Evolutionary conservation across 2,888 invertebrate species (phyloP), one percentile per base, ranked within the genome.

Genomic region (Cartodere bifasciata): DNA sequence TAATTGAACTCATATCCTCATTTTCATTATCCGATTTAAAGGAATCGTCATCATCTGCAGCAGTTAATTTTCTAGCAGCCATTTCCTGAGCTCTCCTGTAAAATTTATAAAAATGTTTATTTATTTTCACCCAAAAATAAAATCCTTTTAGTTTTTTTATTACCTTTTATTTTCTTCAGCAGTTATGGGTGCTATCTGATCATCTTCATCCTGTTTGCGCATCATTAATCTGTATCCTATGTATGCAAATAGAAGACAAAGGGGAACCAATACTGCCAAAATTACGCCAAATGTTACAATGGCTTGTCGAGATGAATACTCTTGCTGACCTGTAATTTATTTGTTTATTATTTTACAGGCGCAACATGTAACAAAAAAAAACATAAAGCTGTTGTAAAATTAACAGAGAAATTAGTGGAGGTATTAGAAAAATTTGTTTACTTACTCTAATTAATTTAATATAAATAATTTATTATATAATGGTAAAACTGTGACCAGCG

Each of bases 211-310:
- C 38, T 49, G 46, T 29, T 45, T 48, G 29, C 40, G 48, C 37
- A 52, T 46, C 23, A 59, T 34, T 33, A 56, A 48, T 40, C 47
- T 44, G 36, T 48, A 56, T 2, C 50, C 60, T 29, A 55, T 35
- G 36, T 52, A 60, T 6, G 83, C 69, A 31, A 84, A 64, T 7
- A 77, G 58, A 38, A 87, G 60, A 15, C 84, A 49, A 31, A 85
- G 65, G 2, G 87, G 84, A 40, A 88, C 61, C 52, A 88, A 63
- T 30, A 85, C 71, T 4, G 76, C 75, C 41, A 84, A 62, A 44
- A 85, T 72, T 52, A 85, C 74, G 40, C 80, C 85, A 52, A 78
- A 72, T 2, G 87, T 82, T 5, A 80, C 64, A 12, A 85, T 85
- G 15, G 82, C 75, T 44, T 78, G 76, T 29, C 83, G 70, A 4